Evolutionary conservation across 2,888 invertebrate species (phyloP).

Genomic region (Sabellastarte sp.): DNA sequence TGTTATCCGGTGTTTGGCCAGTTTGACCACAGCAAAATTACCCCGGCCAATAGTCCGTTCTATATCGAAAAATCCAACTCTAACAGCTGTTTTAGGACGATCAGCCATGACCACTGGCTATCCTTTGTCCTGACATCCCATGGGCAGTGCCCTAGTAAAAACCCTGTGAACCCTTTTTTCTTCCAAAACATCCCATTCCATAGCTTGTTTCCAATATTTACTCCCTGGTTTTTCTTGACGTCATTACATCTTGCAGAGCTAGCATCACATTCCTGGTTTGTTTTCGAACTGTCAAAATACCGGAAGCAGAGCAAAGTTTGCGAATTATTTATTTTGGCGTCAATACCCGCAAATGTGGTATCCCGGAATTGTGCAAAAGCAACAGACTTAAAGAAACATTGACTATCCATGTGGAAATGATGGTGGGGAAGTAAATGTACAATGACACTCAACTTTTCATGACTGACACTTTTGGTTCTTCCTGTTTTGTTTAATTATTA

Average conservation of each 20-base stretch:
- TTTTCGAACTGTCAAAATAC: neutral
- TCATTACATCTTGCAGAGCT: too few relatives aligned
- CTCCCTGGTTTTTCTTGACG: neutral
- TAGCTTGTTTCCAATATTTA: neutral
- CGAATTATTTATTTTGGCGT: too few relatives aligned
- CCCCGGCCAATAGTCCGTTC: conserved; percentile 98
- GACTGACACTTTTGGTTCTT: too few relatives aligned
- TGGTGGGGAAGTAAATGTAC: too few relatives aligned
- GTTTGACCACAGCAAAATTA: conserved; percentile 98
- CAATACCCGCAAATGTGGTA: too few relatives aligned
- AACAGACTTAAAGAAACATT: too few relatives aligned
- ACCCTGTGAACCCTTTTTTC: neutral
- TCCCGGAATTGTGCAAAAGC: too few relatives aligned
- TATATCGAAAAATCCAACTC: conserved; percentile 94
- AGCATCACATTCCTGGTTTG: too few relatives aligned
- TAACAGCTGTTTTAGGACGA: conserved; percentile 32
- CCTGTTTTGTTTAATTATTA: too few relatives aligned
- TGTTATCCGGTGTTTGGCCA: conserved; percentile 96
- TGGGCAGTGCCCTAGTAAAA: neutral
- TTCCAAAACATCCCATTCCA: neutral
- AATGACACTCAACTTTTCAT: too few relatives aligned
- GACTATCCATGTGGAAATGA: too few relatives aligned
- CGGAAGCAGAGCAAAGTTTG: too few relatives aligned
- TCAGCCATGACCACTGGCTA: conserved; percentile 18
- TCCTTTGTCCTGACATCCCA: conserved; percentile 2